Evolutionary conservation across 2,888 invertebrate genomes (phyloP).

Genomic region (Trichacis sp.): DNA sequence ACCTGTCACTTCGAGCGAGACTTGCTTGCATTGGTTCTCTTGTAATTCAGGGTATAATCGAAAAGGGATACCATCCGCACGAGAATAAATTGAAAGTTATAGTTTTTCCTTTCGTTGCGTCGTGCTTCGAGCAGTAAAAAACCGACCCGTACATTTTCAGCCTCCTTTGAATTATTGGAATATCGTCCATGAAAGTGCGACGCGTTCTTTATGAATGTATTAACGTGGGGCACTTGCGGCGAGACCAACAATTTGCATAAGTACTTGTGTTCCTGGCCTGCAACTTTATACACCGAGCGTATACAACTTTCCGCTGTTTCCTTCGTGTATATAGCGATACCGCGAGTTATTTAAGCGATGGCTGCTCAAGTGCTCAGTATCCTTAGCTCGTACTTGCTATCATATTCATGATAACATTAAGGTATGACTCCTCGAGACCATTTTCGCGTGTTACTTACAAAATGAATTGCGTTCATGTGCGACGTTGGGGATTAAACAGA

Average conservation of each 20-base stretch:
- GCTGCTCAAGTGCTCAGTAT: conserved; percentile 12
- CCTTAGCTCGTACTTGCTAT: conserved; percentile 4
- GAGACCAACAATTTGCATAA: conserved; percentile 31
- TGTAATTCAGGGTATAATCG: conserved; percentile 26
- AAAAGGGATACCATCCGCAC: conserved; percentile 16
- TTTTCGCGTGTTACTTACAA: background rate
- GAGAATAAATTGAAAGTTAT: conserved; percentile 15
- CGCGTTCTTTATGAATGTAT: background rate
- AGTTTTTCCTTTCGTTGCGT: conserved; percentile 1
- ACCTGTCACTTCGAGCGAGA: conserved; percentile 40
- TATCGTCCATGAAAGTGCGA: background rate
- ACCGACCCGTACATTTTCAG: no score
- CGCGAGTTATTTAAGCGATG: conserved; percentile 17
- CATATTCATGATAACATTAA: conserved; percentile 6
- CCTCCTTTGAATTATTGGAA: background rate
- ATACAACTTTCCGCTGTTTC: conserved; percentile 18
- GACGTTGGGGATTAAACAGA: no score
- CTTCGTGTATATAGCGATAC: conserved; percentile 9
- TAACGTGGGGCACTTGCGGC: conserved; percentile 9
- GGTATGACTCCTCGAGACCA: background rate
- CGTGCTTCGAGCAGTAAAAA: background rate
- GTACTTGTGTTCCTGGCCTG: conserved; percentile 25
- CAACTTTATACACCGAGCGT: conserved; percentile 25
- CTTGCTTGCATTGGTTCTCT: conserved; percentile 13
- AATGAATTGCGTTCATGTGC: no score